phyloP scores from a whole-genome alignment of 2,113 vertebrate genomes.

The Nannobrachium achirus region DNA sequence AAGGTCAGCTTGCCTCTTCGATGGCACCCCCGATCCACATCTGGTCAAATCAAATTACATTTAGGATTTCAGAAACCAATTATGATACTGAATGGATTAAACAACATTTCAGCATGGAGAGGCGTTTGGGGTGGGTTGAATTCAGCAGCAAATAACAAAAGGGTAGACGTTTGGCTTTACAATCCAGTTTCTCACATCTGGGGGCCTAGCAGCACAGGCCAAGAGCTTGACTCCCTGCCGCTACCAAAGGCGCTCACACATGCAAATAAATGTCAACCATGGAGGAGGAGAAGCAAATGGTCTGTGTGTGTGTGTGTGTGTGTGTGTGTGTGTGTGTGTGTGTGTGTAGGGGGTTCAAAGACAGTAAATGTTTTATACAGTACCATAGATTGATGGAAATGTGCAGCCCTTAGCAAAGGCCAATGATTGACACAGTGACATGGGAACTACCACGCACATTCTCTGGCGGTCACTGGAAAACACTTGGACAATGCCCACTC shows the following conservation, averaged over 20 bases:
- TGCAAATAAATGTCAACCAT: constrained; percentile 61
- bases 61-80: constrained; percentile 24
- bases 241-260: constrained; percentile 55
- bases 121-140: constrained; percentile 1
- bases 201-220: constrained; percentile 26
- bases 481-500: neutral
- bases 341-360: too few relatives aligned
- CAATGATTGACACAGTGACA: constrained; percentile 9
- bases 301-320: too few relatives aligned
- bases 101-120: constrained; percentile 23
- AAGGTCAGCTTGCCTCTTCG: neutral
- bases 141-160: constrained; percentile 37
- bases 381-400: neutral
- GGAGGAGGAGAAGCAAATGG: constrained; percentile 26
- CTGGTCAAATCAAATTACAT: constrained; percentile 14
- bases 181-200: constrained; percentile 64
- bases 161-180: constrained; percentile 47
- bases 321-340: too few relatives aligned
- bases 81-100: constrained; percentile 7
- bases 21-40: constrained; percentile 4
- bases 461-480: constrained; percentile 17
- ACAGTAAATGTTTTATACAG: constrained; percentile 3
- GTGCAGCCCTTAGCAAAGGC: neutral
- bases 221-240: constrained; percentile 38
- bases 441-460: constrained; percentile 60